A percentile compares a stretch with the other conserved stretches of the same genome.
These are phyloP conservation scores for Eunapius fragilis DNA, from an alignment of 37 sponge, comb jelly and placozoan species.

Conservation along the genomic window DNA sequence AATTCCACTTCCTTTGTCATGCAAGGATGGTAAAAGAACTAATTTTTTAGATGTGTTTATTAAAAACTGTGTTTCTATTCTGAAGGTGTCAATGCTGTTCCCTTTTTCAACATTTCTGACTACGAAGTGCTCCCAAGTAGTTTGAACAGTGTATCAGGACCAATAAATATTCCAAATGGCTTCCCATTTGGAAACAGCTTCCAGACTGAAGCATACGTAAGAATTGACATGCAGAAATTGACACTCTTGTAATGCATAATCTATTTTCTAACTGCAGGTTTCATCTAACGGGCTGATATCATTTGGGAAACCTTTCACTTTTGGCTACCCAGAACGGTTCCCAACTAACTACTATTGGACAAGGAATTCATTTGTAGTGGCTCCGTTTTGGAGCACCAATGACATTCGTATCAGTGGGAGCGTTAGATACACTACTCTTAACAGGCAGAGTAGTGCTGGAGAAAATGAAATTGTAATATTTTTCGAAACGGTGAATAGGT, in stretches of 20 bases:
- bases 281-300: constrained; percentile 41
- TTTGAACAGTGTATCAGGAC: background rate
- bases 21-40: no score
- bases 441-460: no score
- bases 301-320: constrained; percentile 20
- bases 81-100: background rate
- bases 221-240: no score
- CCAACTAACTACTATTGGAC: background rate
- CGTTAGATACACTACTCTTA: constrained; percentile 9
- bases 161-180: background rate
- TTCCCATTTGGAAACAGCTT: background rate
- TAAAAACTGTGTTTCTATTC: background rate
- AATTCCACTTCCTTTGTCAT: no score
- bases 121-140: background rate
- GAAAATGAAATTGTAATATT: background rate
- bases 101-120: background rate
- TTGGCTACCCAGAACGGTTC: background rate
- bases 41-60: background rate
- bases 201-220: background rate
- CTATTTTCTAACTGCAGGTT: constrained; percentile 4
- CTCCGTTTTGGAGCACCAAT: constrained; percentile 32
- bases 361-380: constrained; percentile 9
- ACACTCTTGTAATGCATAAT: background rate
- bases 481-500: constrained; percentile 6
- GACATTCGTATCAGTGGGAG: constrained; percentile 16